Conservation (phyloP, 2,797 vertebrate genomes). For the Brachyrhaphis roseni region DNA sequence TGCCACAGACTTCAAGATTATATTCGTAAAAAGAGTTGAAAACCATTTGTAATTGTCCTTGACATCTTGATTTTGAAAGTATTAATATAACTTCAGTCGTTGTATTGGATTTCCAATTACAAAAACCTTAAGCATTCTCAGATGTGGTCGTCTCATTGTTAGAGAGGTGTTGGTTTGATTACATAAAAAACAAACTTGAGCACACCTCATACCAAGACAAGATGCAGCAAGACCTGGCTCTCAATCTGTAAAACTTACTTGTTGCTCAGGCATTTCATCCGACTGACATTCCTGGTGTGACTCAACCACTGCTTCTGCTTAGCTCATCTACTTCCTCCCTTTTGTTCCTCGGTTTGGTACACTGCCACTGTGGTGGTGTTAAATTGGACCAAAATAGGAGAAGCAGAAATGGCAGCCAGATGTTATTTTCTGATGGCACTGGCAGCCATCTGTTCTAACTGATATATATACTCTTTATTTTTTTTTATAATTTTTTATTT, state of each 20-base stretch:
- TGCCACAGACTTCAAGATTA: background rate
- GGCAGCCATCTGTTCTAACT: background rate
- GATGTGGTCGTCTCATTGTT: conserved; percentile 4
- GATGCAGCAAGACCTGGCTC: conserved; percentile 54
- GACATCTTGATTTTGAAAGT: background rate
- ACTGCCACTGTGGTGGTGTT: background rate
- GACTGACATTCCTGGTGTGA: conserved; percentile 62
- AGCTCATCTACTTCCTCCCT: conserved; percentile 57
- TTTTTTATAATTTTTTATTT: no score
- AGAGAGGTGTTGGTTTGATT: conserved; percentile 38
- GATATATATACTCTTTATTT: background rate
- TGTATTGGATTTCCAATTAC: background rate
- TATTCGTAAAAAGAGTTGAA: background rate
- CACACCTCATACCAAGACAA: conserved; percentile 57
- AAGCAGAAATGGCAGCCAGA: background rate
- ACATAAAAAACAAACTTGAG: conserved; percentile 15
- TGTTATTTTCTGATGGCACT: background rate
- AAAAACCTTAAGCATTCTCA: background rate
- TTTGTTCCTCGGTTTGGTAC: conserved; percentile 39
- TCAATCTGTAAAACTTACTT: conserved; percentile 6
- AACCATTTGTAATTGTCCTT: background rate
- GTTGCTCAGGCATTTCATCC: conserved; percentile 34
- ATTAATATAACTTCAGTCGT: background rate
- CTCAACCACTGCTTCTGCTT: conserved; percentile 60
- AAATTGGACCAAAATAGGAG: conserved; percentile 10